A percentile compares a stretch with the other conserved stretches of the same genome.
These are phyloP conservation scores for Scopus umbretta DNA, from an alignment of 2,113 vertebrate species.

Conservation along the genomic window DNA sequence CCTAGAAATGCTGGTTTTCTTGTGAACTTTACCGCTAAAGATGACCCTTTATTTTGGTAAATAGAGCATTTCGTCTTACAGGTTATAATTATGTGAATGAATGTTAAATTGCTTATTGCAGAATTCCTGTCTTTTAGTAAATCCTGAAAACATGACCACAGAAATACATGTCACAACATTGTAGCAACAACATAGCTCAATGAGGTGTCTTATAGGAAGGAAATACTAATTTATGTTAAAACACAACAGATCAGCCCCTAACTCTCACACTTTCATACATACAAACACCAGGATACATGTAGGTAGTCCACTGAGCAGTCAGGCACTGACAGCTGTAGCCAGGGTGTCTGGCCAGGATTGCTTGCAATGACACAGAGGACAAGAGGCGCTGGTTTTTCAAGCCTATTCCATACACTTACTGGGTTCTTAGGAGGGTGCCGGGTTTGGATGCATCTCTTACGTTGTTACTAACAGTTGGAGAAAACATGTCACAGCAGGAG, in stretches of 20 bases:
- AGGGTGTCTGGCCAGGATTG: too few species aligned
- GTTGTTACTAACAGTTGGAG: background rate
- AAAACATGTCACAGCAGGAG: background rate
- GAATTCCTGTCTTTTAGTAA: background rate
- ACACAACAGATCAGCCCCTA: background rate
- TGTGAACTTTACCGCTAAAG: background rate
- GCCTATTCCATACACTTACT: too few species aligned
- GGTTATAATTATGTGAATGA: background rate
- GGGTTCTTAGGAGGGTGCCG: fast-evolving
- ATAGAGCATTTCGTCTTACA: background rate
- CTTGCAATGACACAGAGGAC: background rate
- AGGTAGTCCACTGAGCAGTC: background rate
- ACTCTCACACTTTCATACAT: background rate
- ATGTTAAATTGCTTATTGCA: background rate
- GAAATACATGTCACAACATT: background rate
- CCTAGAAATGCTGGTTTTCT: background rate
- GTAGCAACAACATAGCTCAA: background rate
- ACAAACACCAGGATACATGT: background rate
- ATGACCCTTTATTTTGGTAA: background rate
- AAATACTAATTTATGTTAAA: background rate
- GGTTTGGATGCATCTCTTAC: background rate
- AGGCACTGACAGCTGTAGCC: background rate
- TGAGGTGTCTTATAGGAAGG: background rate
- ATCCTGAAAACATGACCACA: background rate
- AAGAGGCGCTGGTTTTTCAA: background rate